Evolutionary conservation across 2,113 vertebrate species (phyloP).

Genomic region (Eulemur rufifrons): DNA sequence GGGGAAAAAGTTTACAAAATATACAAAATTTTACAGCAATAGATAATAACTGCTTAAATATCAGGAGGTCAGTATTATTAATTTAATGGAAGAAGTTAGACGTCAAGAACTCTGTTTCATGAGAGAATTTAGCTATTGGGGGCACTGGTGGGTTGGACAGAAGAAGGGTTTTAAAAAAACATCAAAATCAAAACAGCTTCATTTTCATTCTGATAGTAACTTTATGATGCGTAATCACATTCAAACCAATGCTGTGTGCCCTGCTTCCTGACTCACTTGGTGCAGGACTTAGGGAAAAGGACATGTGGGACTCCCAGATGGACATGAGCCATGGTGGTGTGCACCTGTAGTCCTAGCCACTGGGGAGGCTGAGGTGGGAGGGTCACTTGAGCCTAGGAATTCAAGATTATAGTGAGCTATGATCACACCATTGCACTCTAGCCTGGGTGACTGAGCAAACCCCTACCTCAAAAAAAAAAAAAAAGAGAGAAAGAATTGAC

Average conservation of each 20-base stretch:
- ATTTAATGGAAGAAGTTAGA: slow-evolving; percentile 84
- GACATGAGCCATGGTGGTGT: not conserved
- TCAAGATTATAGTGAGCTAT: too few relatives aligned
- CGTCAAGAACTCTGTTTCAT: slow-evolving; percentile 70
- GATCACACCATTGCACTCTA: too few relatives aligned
- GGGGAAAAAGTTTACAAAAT: slow-evolving; percentile 86
- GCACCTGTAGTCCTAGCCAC: too few relatives aligned
- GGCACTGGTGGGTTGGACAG: not conserved
- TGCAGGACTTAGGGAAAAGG: not conserved
- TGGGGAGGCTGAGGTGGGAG: too few relatives aligned
- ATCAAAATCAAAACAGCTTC: slow-evolving; percentile 33
- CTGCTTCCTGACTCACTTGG: not conserved
- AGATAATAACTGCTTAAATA: slow-evolving; percentile 90
- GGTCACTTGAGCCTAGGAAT: too few relatives aligned
- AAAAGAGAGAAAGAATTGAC: not conserved
- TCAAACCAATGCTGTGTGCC: not conserved
- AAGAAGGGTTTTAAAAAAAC: slow-evolving; percentile 38
- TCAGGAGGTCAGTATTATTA: slow-evolving; percentile 88
- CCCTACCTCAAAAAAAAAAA: too few relatives aligned
- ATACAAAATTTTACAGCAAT: slow-evolving; percentile 91
- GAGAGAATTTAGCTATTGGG: slow-evolving; percentile 45
- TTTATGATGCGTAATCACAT: not conserved
- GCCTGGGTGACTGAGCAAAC: too few relatives aligned
- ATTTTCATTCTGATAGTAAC: slow-evolving; percentile 43
- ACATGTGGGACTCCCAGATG: not conserved